phyloP scores from a whole-genome alignment of 1,140 invertebrate species.

The Sesamia nonagrioides region DNA sequence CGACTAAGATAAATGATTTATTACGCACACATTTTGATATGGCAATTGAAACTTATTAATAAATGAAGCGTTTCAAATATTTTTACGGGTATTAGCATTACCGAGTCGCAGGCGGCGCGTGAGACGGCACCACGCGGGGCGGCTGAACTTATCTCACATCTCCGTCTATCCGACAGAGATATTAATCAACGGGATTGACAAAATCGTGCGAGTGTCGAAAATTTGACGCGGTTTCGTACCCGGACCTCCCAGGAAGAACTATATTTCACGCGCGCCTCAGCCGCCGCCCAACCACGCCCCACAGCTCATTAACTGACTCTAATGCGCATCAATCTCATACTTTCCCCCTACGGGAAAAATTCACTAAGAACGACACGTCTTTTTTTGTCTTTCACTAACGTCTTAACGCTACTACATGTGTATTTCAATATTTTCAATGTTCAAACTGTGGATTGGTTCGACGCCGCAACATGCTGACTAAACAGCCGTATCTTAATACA shows the following conservation, averaged over 20 bases:
- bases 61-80: conserved; percentile 53
- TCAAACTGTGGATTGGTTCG: conserved; percentile 1
- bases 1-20: conserved; percentile 45
- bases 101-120: conserved; percentile 51
- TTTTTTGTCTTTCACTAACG: conserved; percentile 43
- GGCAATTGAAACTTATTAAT: conserved; percentile 50
- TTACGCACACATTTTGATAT: conserved; percentile 48
- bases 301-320: conserved; percentile 80
- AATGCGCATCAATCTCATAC: conserved; percentile 81
- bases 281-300: conserved; percentile 77
- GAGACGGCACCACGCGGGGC: conserved; percentile 54
- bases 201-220: conserved; percentile 85
- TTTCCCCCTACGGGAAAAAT: conserved; percentile 65
- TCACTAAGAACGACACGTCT: conserved; percentile 8
- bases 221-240: conserved; percentile 71
- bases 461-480: conserved; percentile 44
- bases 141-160: conserved; percentile 71
- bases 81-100: conserved; percentile 49
- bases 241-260: conserved; percentile 82
- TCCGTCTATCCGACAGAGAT: conserved; percentile 69
- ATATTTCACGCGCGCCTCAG: conserved; percentile 78
- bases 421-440: conserved; percentile 26
- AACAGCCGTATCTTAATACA: conserved; percentile 40
- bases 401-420: conserved; percentile 32
- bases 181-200: conserved; percentile 83